Base-by-base conservation (phyloP, 1,140 invertebrate genomes). In the Steinernema khuongi region DNA sequence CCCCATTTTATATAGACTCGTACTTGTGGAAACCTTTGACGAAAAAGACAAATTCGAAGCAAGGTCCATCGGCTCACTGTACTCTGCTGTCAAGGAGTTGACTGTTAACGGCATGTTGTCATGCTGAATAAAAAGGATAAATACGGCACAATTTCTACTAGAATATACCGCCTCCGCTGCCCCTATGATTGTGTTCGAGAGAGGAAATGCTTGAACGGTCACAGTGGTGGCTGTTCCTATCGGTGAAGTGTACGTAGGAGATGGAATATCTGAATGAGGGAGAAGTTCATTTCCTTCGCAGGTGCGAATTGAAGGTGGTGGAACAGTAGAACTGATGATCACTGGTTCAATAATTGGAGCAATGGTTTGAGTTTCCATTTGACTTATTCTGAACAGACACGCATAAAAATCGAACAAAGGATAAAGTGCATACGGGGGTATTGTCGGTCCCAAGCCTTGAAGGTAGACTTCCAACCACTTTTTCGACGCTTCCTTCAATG, bases 211-310 rank as follows among this genome's bases (percentile, higher is more conserved):
- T 72, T 78, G 81, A 44, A 83, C 79, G 11, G 80, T 81, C 18
- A 81, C 75, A 31, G 81, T 81, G 30, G 81, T 83, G 11, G 81
- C 80, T 26, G 44, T 78, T 1, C 77, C 80, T 17, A 83, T 83
- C 50, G 80, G 79, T 33, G 80, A 79, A 18, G 79, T 81, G 66
- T 81, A 81, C n/a, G 81, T 33, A 4, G 79, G 79, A 4, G 77
- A n/a, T 31, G 80, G 74, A 19, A 74, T 31, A 14, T 73, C 74
- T 28, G 19, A 18, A 14, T 28, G 4, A 19, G 71, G n/a, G n/a
- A 72, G 29, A 28, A 81, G 31, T 11, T 75, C 71, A 30, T 76
- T 70, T 31, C 80, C 80, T 74, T 82, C 81, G 66, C 80, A 81
- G 1, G 80, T 81, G 22, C 81, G 44, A 44, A 81, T 83, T 7